Base-by-base conservation (phyloP, 2,888 invertebrate species). In the Eretmocerus hayati region DNA sequence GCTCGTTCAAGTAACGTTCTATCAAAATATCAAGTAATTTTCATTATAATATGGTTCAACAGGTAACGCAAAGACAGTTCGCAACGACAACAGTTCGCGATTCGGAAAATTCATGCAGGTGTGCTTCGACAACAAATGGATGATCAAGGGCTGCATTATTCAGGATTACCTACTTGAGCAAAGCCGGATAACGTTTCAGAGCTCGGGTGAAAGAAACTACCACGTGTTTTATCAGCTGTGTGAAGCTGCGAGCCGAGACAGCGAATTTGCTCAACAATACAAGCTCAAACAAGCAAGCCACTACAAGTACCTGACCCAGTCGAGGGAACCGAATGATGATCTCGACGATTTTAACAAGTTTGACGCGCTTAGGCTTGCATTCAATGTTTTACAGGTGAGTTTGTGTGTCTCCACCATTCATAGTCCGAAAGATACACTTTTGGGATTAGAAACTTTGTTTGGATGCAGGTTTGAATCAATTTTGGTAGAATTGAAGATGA, bases 61-160 rank as follows among this genome's bases (percentile, higher is more conserved):
- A 91, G 91, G 91, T 46, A 93, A 93, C 73, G 92, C 92, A 2
- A 92, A 90, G 74, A 93, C 93, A 1, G 87, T 92, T 11, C 80
- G 92, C 39, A 93, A 93, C 67, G 92, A 93, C 73, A 93, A 93
- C 72, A 91, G 91, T 13, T 90, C 90, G 32, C 80, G 93, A 9
- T 93, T 93, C 72, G 93, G 93, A n/a, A 92, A 93, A 74, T 93
- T 92, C 69, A 92, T 93, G 79, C 92, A 92, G 74, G 90, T 93
- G 6, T 89, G 92, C 65, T 84, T 93, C 67, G 92, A 93, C 74
- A 81, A 81, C 53, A 83, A 87, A 60, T 90, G 89, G 75, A 87
- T 87, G 73, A 93, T 93, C 62, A 86, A 87, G 58, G 93, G 93
- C 16, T 92, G 92, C 61, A 88, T 92, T 54, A 85, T 93, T 44